These are phyloP conservation scores for Uropetala carovei DNA, from an alignment of 2,888 invertebrate species.

Conservation along the genomic window DNA sequence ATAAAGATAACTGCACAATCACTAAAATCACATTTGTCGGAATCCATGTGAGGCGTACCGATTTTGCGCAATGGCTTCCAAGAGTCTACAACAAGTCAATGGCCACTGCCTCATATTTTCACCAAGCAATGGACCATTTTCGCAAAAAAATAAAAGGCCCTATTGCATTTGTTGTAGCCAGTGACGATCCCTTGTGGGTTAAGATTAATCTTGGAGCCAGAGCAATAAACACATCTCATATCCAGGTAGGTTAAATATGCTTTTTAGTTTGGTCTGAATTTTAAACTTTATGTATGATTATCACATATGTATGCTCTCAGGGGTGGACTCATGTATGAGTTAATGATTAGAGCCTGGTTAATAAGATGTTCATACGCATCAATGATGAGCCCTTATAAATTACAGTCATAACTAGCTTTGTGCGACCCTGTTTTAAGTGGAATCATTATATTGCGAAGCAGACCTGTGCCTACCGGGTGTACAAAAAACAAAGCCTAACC, in stretches of 20 bases:
- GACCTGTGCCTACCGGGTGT: too few species aligned
- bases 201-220: slow-evolving; percentile 39
- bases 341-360: too few species aligned
- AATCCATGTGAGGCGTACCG: slow-evolving; percentile 53
- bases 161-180: slow-evolving; percentile 20
- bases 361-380: too few species aligned
- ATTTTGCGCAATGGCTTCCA: slow-evolving; percentile 55
- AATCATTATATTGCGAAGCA: too few species aligned
- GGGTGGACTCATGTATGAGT: too few species aligned
- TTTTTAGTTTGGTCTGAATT: not conserved
- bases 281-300: too few species aligned
- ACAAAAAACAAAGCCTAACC: too few species aligned
- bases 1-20: not conserved
- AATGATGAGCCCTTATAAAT: too few species aligned
- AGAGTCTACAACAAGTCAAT: slow-evolving; percentile 56
- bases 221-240: not conserved
- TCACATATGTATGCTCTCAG: too few species aligned
- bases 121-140: slow-evolving; percentile 52
- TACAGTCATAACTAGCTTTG: too few species aligned
- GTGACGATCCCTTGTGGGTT: slow-evolving; percentile 53
- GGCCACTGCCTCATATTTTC: slow-evolving; percentile 40
- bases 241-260: not conserved
- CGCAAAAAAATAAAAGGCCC: slow-evolving; percentile 43
- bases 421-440: too few species aligned
- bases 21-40: slow-evolving; percentile 32